Conservation (phyloP, 1,140 invertebrate species). For the Elysia chlorotica region DNA sequence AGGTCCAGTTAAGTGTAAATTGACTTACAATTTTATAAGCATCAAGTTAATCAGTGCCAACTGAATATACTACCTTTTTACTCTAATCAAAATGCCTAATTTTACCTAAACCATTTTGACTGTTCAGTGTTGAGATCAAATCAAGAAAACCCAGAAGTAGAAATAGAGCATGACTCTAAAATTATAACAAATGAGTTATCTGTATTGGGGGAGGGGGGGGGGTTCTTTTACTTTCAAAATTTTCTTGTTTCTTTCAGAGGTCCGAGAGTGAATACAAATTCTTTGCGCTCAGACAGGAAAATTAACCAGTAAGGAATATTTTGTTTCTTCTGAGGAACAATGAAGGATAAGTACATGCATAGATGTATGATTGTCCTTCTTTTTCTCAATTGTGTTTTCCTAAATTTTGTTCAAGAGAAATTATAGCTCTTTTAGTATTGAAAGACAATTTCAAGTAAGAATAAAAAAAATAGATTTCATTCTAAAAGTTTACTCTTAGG, state of each 20-base stretch:
- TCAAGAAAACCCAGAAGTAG: no score
- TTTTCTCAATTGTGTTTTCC: neutral
- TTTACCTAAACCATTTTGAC: neutral
- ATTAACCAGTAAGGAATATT: conserved; percentile 30
- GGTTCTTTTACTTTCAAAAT: neutral
- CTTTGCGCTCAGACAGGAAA: conserved; percentile 33
- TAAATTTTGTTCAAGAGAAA: neutral
- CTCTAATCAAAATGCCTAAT: neutral
- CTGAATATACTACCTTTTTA: no score
- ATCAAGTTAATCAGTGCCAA: neutral
- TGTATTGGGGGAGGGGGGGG: no score
- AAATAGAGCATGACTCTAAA: neutral
- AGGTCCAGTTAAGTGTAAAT: neutral
- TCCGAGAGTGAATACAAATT: conserved; percentile 34
- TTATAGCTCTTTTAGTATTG: neutral
- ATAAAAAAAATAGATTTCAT: no score
- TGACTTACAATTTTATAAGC: neutral
- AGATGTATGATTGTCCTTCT: neutral
- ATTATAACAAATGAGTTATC: neutral
- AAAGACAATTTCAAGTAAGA: no score
- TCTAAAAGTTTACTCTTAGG: no score
- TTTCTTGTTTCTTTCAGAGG: conserved; percentile 30
- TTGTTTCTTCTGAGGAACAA: neutral
- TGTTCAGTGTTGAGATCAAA: no score
- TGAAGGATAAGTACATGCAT: neutral